Evolutionary conservation across 2,797 vertebrate genomes (phyloP).

Genomic region (Falco berigora): DNA sequence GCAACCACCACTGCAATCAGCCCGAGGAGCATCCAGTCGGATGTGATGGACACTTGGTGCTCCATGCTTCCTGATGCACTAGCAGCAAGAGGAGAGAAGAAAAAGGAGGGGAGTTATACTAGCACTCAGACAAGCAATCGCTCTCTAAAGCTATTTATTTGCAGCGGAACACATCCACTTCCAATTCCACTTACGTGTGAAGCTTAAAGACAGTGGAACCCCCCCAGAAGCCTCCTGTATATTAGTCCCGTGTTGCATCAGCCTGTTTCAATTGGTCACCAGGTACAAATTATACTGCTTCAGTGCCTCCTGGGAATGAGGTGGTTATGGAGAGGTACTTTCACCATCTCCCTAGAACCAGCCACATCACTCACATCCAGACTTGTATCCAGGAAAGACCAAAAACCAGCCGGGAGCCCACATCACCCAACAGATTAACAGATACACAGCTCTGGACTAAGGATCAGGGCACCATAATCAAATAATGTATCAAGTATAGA

Average conservation of each 20-base stretch:
- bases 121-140: rapidly evolving
- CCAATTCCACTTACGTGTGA: neutral
- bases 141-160: neutral
- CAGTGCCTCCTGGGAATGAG: neutral
- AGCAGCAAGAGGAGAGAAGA: conserved; percentile 6
- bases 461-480: neutral
- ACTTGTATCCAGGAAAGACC: neutral
- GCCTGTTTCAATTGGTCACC: conserved; percentile 19
- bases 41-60: conserved; percentile 70
- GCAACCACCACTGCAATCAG: conserved; percentile 72
- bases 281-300: neutral
- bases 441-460: neutral
- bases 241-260: conserved; percentile 1
- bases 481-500: neutral
- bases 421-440: neutral
- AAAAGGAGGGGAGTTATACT: neutral
- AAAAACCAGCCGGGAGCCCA: rapidly evolving
- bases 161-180: neutral
- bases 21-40: conserved; percentile 80
- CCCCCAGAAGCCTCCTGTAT: neutral
- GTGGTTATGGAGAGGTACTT: neutral
- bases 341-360: neutral
- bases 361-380: neutral
- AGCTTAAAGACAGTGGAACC: neutral
- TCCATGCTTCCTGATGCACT: conserved; percentile 25